Percentiles rank a stretch among this genome's conserved stretches.
Conservation (phyloP, 2,888 invertebrate genomes). For the Diadegma fenestrale region DNA sequence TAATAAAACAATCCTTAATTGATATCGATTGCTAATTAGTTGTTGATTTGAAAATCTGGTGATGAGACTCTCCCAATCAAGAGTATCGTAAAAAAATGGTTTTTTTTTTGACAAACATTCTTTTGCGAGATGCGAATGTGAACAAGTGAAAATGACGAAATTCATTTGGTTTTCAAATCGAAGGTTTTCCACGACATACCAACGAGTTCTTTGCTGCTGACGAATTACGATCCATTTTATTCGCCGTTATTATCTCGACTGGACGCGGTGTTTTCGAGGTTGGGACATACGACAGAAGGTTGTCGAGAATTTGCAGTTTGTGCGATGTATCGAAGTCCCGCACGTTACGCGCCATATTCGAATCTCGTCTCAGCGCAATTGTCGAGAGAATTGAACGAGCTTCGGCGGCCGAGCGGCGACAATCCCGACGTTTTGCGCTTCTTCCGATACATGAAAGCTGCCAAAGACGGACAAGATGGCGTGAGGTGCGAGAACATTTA, state of each 20-base stretch:
- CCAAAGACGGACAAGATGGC: slow-evolving; percentile 94
- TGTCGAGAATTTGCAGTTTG: slow-evolving; percentile 94
- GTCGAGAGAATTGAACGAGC: slow-evolving; percentile 94
- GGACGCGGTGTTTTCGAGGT: slow-evolving; percentile 92
- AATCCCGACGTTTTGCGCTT: slow-evolving; percentile 95
- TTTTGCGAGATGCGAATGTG: too few relatives aligned
- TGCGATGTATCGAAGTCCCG: slow-evolving; percentile 94
- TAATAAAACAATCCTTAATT: too few relatives aligned
- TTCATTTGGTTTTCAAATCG: slow-evolving; percentile 67
- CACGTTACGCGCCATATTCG: slow-evolving; percentile 95
- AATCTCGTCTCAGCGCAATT: slow-evolving; percentile 95
- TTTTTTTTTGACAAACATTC: too few relatives aligned
- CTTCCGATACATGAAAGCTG: slow-evolving; percentile 96
- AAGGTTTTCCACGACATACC: slow-evolving; percentile 95
- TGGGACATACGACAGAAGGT: slow-evolving; percentile 88
- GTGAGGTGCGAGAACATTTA: slow-evolving; percentile 90
- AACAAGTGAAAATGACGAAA: too few relatives aligned
- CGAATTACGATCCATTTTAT: slow-evolving; percentile 96
- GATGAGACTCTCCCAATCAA: too few relatives aligned
- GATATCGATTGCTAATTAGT: neutral
- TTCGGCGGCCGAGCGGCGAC: slow-evolving; percentile 93
- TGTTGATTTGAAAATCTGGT: neutral
- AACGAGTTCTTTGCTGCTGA: slow-evolving; percentile 91
- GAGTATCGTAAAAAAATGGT: too few relatives aligned
- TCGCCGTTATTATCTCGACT: slow-evolving; percentile 93